Evolutionary conservation across 2,888 invertebrate species (phyloP), one percentile per base, ranked within the genome.

Genomic region (Merodon equestris): DNA sequence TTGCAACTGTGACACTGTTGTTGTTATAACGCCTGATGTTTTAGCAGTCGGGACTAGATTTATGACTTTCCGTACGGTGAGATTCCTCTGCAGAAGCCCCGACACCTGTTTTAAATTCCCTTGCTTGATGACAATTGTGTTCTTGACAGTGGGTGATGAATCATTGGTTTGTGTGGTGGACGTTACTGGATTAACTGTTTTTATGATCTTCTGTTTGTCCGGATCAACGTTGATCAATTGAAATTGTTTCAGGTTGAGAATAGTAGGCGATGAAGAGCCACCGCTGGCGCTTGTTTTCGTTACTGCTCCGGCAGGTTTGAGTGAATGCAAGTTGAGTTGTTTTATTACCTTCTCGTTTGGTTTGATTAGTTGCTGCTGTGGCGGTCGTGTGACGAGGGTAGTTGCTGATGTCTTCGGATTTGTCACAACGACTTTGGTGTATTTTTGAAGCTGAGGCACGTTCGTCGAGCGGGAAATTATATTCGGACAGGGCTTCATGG

Each of bases 401-500:
- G 83, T 71, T 5, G 83, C 81, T 10, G 83, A 71, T n/a, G 84
- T 82, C 57, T 85, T 86, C 0, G 85, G 75, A 82, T 84, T 86
- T n/a, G 84, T 84, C 0, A 86, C 84, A 40, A 86, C 84, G 10
- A 86, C 84, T 83, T 86, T 86, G 1, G 86, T 82, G 66, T 85
- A 85, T 72, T 84, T 87, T 36, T 82, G 83, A 42, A 84, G 50
- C 50, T 85, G 83, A 38, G 85, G 84, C 14, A 81, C 82, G 36
- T 84, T 81, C 57, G 67, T 84, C 15, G 87, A 82, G 7, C 87
- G 86, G 7, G 86, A 83, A 42, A 86, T 84, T 3, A 86, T 85
- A 58, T 85, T 86, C 9, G 86, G 83, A 56, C 86, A 83, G 0
- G 88, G 86, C 63, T 88, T 89, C 83, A 88, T 88, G 2, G 84